Percentiles rank a stretch among this genome's conserved stretches.
phyloP scores from a whole-genome alignment of 2,797 vertebrate species.

The Paramormyrops hopkinsi region DNA sequence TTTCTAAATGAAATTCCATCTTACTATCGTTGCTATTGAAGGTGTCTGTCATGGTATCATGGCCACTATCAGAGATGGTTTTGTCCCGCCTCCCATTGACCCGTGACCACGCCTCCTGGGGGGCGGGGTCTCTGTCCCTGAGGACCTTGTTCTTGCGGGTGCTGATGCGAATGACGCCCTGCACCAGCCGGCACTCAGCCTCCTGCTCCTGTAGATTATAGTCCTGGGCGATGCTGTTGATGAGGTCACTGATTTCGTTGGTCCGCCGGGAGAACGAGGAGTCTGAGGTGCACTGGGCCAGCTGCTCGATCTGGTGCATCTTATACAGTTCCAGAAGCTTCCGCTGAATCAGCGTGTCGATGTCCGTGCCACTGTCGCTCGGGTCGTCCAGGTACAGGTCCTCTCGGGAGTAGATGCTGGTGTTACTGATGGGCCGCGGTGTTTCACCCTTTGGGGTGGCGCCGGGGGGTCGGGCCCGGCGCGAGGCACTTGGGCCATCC shows the following conservation, averaged over 20 bases:
- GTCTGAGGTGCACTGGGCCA: conserved; percentile 95
- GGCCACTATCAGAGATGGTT: conserved; percentile 80
- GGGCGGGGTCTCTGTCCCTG: conserved; percentile 50
- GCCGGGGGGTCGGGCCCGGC: conserved; percentile 50
- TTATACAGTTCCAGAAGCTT: conserved; percentile 96
- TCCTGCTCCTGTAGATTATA: conserved; percentile 96
- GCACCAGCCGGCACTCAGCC: conserved; percentile 89
- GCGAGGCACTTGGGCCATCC: conserved; percentile 26
- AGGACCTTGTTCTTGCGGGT: conserved; percentile 79
- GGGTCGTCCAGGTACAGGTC: conserved; percentile 81
- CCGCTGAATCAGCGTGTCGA: conserved; percentile 90
- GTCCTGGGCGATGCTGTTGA: conserved; percentile 94
- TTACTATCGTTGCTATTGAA: conserved; percentile 81
- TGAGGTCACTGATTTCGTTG: conserved; percentile 96
- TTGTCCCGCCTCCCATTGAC: conserved; percentile 63
- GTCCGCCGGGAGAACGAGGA: conserved; percentile 94
- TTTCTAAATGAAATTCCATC: conserved; percentile 28
- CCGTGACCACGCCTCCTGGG: conserved; percentile 44
- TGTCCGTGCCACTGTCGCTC: conserved; percentile 81
- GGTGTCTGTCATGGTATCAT: conserved; percentile 86
- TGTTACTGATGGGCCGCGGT: conserved; percentile 64
- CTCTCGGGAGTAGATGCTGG: conserved; percentile 77
- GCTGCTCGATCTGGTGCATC: conserved; percentile 93
- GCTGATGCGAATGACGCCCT: conserved; percentile 95
- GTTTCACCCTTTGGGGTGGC: conserved; percentile 48